Percentiles rank a stretch among this genome's conserved stretches.
phyloP scores from a whole-genome alignment of 2,797 vertebrate genomes.

The Chaetophractus vellerosus region DNA sequence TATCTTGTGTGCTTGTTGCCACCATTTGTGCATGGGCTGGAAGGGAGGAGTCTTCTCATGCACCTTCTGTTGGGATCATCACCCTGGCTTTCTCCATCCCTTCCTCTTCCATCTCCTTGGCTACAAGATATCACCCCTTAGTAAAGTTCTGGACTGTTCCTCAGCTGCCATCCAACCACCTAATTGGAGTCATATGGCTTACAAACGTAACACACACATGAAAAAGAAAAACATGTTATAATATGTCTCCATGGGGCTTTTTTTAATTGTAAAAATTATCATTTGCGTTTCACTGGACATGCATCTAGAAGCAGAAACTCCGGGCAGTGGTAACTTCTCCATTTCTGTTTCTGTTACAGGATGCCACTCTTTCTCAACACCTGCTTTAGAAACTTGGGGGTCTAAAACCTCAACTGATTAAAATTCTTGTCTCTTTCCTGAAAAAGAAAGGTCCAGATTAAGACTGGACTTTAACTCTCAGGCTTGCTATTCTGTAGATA shows the following conservation, averaged over 20 bases:
- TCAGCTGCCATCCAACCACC: background rate
- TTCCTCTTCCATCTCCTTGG: background rate
- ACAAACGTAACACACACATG: background rate
- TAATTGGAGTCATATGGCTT: background rate
- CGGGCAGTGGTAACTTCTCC: background rate
- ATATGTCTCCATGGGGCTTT: background rate
- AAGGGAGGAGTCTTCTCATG: background rate
- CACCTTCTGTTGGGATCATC: background rate
- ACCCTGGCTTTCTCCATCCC: background rate
- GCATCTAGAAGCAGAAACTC: background rate
- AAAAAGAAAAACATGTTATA: background rate
- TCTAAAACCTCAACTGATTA: background rate
- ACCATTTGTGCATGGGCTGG: background rate
- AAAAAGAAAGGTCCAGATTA: background rate
- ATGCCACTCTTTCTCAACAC: background rate
- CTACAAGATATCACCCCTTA: background rate
- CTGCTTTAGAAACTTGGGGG: constrained; percentile 4
- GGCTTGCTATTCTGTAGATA: constrained; percentile 54
- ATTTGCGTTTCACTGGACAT: background rate
- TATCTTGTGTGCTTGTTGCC: background rate
- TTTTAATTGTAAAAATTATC: constrained; percentile 6
- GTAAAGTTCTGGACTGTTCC: background rate
- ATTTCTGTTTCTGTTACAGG: background rate
- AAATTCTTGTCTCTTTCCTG: constrained; percentile 46
- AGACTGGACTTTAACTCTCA: background rate